phyloP scores from a whole-genome alignment of 1,140 invertebrate genomes.

The Tetranychus cinnabarinus region DNA sequence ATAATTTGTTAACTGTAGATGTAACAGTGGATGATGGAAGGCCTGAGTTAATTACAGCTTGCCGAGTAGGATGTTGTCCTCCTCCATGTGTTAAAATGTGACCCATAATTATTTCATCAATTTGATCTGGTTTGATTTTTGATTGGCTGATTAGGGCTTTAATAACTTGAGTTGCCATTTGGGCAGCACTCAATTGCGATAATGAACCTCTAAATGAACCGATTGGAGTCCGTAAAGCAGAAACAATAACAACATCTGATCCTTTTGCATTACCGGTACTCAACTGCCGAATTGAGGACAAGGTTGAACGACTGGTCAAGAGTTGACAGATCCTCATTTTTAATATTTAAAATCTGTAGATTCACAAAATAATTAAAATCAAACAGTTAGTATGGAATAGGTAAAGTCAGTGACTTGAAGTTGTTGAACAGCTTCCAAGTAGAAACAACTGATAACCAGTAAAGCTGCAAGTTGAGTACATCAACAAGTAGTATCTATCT shows the following conservation, averaged over 20 bases:
- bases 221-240: conserved; percentile 79
- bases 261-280: no score
- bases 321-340: no score
- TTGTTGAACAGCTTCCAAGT: no score
- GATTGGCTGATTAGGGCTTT: conserved; percentile 21
- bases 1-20: conserved; percentile 33
- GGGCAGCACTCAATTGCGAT: conserved; percentile 49
- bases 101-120: conserved; percentile 32
- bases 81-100: conserved; percentile 26
- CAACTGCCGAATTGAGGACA: no score
- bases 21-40: conserved; percentile 24
- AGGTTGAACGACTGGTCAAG: no score
- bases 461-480: no score
- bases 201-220: conserved; percentile 67
- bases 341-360: no score
- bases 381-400: no score
- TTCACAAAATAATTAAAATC: no score
- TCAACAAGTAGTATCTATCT: no score
- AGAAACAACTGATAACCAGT: no score
- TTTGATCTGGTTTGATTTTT: conserved; percentile 14
- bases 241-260: conserved; percentile 47
- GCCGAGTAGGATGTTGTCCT: conserved; percentile 28
- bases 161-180: conserved; percentile 64
- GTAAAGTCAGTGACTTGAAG: no score
- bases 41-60: conserved; percentile 28